Evolutionary conservation across 2,888 invertebrate species (phyloP).

Genomic region (Chorisops tibialis): DNA sequence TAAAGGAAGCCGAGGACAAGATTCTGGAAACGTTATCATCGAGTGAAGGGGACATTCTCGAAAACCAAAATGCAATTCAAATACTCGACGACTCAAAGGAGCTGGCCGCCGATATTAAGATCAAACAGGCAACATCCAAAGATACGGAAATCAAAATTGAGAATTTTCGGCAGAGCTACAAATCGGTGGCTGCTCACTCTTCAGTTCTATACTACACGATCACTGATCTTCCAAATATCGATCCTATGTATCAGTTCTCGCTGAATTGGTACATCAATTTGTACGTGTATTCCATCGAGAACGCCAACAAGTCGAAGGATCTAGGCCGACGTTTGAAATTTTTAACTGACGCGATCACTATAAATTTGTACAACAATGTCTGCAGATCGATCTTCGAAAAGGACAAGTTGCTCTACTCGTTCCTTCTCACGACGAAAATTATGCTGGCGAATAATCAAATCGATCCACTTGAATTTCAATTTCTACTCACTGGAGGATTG

Average conservation of each 20-base stretch:
- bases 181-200: slow-evolving; percentile 81
- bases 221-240: slow-evolving; percentile 79
- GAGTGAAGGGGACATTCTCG: slow-evolving; percentile 82
- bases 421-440: slow-evolving; percentile 68
- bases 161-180: slow-evolving; percentile 72
- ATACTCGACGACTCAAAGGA: slow-evolving; percentile 82
- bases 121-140: slow-evolving; percentile 80
- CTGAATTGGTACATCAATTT: slow-evolving; percentile 87
- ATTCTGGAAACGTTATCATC: slow-evolving; percentile 80
- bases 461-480: slow-evolving; percentile 66
- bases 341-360: slow-evolving; percentile 78
- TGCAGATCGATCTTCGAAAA: slow-evolving; percentile 87
- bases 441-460: slow-evolving; percentile 61
- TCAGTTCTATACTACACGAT: slow-evolving; percentile 86
- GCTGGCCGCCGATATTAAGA: slow-evolving; percentile 75
- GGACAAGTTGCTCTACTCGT: slow-evolving; percentile 83
- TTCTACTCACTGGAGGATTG: slow-evolving; percentile 70
- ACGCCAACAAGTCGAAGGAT: slow-evolving; percentile 59
- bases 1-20: slow-evolving; percentile 84
- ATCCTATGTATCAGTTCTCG: slow-evolving; percentile 95
- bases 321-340: slow-evolving; percentile 71
- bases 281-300: slow-evolving; percentile 51
- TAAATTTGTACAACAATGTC: slow-evolving; percentile 78
- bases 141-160: slow-evolving; percentile 82
- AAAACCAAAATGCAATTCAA: slow-evolving; percentile 85